Evolutionary conservation across 2,113 vertebrate genomes (phyloP).

Genomic region (Plectropomus leopardus): DNA sequence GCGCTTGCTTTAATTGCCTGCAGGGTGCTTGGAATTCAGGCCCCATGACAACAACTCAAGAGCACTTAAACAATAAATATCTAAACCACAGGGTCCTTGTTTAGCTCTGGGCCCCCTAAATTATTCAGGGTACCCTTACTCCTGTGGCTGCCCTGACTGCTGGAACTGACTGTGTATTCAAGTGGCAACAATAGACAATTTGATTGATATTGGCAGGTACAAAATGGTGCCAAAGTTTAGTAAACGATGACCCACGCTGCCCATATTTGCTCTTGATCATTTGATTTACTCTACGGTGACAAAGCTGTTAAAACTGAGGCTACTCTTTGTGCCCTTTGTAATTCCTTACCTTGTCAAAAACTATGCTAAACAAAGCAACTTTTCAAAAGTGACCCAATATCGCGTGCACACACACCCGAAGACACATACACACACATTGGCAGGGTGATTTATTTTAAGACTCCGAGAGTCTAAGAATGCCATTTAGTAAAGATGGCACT

Average conservation of each 20-base stretch:
- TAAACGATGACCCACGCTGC: not conserved
- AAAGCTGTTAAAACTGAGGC: conserved; percentile 1
- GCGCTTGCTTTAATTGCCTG: conserved; percentile 42
- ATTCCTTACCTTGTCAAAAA: conserved; percentile 53
- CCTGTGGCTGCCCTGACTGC: conserved; percentile 14
- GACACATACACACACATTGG: conserved; percentile 31
- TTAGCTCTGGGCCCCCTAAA: conserved; percentile 22
- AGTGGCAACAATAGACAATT: conserved; percentile 6
- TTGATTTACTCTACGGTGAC: conserved; percentile 40
- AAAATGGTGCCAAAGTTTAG: conserved; percentile 16
- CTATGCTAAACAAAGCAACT: conserved; percentile 51
- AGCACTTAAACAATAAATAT: conserved; percentile 46
- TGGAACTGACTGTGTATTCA: conserved; percentile 11
- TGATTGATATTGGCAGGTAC: conserved; percentile 19
- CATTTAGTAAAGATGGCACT: conserved; percentile 85
- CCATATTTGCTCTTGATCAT: conserved; percentile 28
- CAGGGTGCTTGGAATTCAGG: conserved; percentile 19
- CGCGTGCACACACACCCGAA: conserved; percentile 31
- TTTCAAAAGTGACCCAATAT: conserved; percentile 65
- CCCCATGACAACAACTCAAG: conserved; percentile 31
- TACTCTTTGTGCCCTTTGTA: conserved; percentile 41
- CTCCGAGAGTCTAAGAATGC: conserved; percentile 79
- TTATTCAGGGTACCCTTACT: conserved; percentile 21
- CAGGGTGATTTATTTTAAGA: conserved; percentile 82
- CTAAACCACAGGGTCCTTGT: conserved; percentile 11